Conservation (phyloP, 2,113 vertebrate genomes). For the Callipepla squamata region DNA sequence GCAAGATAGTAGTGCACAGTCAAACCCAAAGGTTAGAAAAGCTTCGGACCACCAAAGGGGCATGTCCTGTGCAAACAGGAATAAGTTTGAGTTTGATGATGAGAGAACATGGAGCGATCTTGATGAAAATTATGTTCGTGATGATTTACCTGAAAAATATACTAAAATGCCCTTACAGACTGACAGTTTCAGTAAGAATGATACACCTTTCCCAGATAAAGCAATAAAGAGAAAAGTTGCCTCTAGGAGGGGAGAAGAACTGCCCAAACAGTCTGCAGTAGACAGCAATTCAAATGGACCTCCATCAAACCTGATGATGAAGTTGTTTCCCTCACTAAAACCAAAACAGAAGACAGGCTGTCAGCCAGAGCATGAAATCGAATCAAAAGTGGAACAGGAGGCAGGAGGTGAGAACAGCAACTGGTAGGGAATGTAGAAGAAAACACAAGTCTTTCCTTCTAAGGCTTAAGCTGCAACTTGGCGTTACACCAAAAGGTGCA, state of each 20-base stretch:
- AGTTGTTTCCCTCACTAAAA: constrained; percentile 90
- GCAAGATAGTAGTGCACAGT: constrained; percentile 50
- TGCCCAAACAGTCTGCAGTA: background rate
- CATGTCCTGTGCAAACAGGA: background rate
- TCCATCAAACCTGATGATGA: constrained; percentile 87
- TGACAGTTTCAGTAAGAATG: constrained; percentile 13
- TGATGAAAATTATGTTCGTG: constrained; percentile 76
- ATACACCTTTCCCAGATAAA: constrained; percentile 63
- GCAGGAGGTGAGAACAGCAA: constrained; percentile 73
- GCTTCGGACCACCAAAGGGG: constrained; percentile 17
- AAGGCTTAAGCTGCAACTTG: background rate
- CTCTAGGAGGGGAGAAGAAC: constrained; percentile 73
- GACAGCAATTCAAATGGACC: constrained; percentile 61
- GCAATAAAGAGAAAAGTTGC: constrained; percentile 85
- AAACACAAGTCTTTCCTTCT: background rate
- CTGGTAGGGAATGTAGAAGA: background rate
- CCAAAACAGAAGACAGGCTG: constrained; percentile 75
- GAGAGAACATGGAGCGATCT: constrained; percentile 92
- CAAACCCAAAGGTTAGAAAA: constrained; percentile 51
- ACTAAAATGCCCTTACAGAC: constrained; percentile 8
- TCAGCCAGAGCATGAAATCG: constrained; percentile 38
- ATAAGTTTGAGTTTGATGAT: constrained; percentile 88
- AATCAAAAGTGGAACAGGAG: constrained; percentile 59
- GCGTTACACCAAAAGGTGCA: background rate
- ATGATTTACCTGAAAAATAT: constrained; percentile 44